Conservation (phyloP, 2,888 invertebrate species). For the Nebria salina region DNA sequence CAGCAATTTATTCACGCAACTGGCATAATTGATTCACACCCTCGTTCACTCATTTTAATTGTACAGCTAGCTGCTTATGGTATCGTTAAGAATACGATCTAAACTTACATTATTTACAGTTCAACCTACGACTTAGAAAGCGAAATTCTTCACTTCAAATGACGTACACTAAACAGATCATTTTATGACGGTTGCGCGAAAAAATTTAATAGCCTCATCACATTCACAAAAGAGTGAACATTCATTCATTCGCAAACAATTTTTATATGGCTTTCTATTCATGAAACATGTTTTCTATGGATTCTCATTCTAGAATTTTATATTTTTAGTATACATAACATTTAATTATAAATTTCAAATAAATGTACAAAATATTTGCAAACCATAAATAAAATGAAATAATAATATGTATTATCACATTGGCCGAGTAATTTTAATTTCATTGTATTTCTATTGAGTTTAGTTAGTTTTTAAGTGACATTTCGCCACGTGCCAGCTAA, state of each 20-base stretch:
- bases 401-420: too few species aligned
- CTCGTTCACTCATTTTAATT: too few species aligned
- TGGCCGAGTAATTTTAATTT: too few species aligned
- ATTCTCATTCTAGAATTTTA: too few species aligned
- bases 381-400: not conserved
- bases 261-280: too few species aligned
- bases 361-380: too few species aligned
- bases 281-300: too few species aligned
- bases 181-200: not conserved
- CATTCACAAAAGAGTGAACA: not conserved
- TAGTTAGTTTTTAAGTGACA: not conserved
- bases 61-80: too few species aligned
- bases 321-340: too few species aligned
- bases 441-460: not conserved
- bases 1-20: not conserved
- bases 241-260: not conserved
- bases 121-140: constrained; percentile 31
- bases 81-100: constrained; percentile 8
- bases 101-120: constrained; percentile 16
- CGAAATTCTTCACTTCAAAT: constrained; percentile 38
- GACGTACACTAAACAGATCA: constrained; percentile 30
- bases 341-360: too few species aligned
- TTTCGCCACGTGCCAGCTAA: not conserved
- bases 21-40: not conserved
- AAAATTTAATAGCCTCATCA: not conserved